Percentiles rank a stretch among this genome's conserved stretches.
Evolutionary conservation across 2,888 invertebrate species (phyloP).

Genomic region (Caenorhabditis drosophilae): DNA sequence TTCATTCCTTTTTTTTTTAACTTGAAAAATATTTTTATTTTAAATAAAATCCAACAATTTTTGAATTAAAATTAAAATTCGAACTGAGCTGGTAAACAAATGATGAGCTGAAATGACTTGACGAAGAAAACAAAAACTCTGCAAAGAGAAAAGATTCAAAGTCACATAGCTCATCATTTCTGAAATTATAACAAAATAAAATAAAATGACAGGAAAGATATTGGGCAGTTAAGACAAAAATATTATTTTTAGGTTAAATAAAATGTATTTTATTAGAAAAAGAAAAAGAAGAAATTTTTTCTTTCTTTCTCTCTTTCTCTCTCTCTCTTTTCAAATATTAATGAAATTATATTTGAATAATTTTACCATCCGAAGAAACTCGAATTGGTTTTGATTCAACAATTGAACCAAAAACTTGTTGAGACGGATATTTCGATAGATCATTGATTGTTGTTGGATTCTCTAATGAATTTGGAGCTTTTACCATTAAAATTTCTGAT

Average conservation of each 20-base stretch:
- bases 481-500: constrained; percentile 28
- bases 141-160: too few species aligned
- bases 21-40: constrained; percentile 2
- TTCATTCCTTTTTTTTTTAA: neutral
- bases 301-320: too few species aligned
- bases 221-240: constrained; percentile 29
- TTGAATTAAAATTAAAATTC: constrained; percentile 1
- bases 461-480: too few species aligned
- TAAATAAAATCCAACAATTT: neutral
- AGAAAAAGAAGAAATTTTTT: too few species aligned
- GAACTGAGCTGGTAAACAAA: constrained; percentile 38
- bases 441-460: constrained; percentile 32
- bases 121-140: too few species aligned
- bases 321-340: too few species aligned
- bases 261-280: neutral
- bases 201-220: constrained; percentile 16
- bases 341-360: constrained; percentile 28
- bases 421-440: constrained; percentile 20
- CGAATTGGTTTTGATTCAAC: constrained; percentile 33
- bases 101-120: constrained; percentile 35
- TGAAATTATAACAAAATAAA: constrained; percentile 2
- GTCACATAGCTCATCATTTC: constrained; percentile 33
- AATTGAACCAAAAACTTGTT: constrained; percentile 16
- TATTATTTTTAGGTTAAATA: constrained; percentile 3
- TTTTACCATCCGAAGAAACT: constrained; percentile 31